A percentile compares a stretch with the other conserved stretches of the same genome.
These are phyloP conservation scores for Holacanthella duospinosa DNA, from an alignment of 2,888 invertebrate species.

Conservation along the genomic window DNA sequence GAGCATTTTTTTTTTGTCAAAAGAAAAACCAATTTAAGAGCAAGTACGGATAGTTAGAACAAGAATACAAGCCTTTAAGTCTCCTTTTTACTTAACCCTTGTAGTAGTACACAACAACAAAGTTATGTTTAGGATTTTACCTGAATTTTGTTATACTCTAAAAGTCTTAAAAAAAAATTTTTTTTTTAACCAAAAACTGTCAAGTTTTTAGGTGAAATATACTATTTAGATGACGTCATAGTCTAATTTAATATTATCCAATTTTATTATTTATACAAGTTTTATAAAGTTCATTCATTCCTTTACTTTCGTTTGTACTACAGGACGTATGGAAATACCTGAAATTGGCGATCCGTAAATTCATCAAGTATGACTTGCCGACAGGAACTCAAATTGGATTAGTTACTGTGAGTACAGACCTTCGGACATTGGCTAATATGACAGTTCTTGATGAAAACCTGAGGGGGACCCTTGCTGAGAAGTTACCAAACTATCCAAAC, in stretches of 20 bases:
- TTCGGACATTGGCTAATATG: slow-evolving; percentile 35
- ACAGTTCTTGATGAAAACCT: slow-evolving; percentile 26
- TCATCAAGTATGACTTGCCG: slow-evolving; percentile 9
- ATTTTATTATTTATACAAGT: no score
- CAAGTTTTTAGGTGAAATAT: no score
- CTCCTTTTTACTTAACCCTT: no score
- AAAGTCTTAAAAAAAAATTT: not conserved
- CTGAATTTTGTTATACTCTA: not conserved
- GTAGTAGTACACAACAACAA: not conserved
- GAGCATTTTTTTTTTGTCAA: not conserved
- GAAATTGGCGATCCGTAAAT: slow-evolving; percentile 49
- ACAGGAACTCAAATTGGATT: slow-evolving; percentile 40
- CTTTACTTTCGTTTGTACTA: no score
- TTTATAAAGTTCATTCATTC: no score
- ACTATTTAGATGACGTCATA: no score
- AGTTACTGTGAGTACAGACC: slow-evolving; percentile 38
- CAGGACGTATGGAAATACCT: slow-evolving; percentile 44
- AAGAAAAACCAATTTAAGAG: not conserved
- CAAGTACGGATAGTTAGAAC: no score
- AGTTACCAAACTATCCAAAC: slow-evolving; percentile 36
- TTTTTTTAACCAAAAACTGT: no score
- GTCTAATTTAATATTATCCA: no score
- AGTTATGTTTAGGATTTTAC: not conserved
- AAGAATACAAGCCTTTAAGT: no score
- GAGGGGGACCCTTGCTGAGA: slow-evolving; percentile 32